Evolutionary conservation across 2,797 vertebrate species (phyloP).

Genomic region (Ctenosaura bakeri): DNA sequence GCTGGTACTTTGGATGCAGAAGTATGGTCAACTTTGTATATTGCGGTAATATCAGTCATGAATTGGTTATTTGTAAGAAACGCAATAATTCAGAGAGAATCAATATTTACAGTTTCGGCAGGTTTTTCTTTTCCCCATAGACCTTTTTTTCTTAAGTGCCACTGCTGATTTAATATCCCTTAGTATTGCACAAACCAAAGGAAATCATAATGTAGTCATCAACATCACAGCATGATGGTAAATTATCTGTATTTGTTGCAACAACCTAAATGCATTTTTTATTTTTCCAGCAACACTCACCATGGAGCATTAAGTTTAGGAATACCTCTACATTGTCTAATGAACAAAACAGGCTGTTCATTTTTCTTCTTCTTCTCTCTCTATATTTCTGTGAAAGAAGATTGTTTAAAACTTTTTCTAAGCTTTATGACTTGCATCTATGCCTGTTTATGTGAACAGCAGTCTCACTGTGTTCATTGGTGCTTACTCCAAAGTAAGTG

Average conservation of each 20-base stretch:
- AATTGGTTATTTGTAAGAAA: slow-evolving; percentile 19
- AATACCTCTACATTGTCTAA: neutral
- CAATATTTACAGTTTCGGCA: slow-evolving; percentile 9
- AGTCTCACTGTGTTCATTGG: neutral
- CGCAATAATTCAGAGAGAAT: neutral
- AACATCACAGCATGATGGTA: neutral
- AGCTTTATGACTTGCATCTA: neutral
- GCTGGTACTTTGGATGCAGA: slow-evolving; percentile 57
- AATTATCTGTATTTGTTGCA: neutral
- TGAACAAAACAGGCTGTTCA: neutral
- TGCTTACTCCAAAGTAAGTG: neutral
- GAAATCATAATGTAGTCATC: neutral
- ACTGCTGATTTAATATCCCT: slow-evolving; percentile 4
- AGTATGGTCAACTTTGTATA: slow-evolving; percentile 33
- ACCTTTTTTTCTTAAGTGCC: neutral
- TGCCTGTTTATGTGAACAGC: neutral
- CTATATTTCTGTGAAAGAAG: neutral
- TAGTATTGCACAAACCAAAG: slow-evolving; percentile 10
- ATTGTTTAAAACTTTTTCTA: neutral
- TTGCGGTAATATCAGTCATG: neutral
- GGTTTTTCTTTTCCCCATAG: neutral
- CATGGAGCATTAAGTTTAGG: neutral
- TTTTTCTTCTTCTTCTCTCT: too few species aligned
- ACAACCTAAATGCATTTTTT: neutral
- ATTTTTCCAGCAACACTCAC: slow-evolving; percentile 31